Conservation (phyloP, 2,888 invertebrate genomes). For the Dromius quadrimaculatus region DNA sequence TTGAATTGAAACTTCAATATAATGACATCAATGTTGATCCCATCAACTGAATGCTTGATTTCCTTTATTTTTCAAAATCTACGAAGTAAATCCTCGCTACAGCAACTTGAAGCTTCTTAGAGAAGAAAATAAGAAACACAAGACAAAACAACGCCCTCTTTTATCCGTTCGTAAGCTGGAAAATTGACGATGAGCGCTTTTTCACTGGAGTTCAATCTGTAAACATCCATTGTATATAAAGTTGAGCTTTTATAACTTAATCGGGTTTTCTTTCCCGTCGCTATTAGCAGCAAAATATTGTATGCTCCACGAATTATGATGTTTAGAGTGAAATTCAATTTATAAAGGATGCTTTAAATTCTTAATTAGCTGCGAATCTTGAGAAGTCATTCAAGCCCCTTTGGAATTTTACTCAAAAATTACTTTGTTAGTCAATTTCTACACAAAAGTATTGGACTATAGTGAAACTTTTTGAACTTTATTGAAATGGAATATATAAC, state of each 20-base stretch:
- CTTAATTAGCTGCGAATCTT: conserved; percentile 8
- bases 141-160: conserved; percentile 7
- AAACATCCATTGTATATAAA: conserved; percentile 33
- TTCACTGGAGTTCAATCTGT: conserved; percentile 19
- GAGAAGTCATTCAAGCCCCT: conserved; percentile 12
- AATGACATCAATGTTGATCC: too few species aligned
- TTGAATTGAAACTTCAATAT: too few species aligned
- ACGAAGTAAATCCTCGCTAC: background rate
- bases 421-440: too few species aligned
- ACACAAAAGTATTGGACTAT: too few species aligned
- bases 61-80: conserved; percentile 17
- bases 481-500: too few species aligned
- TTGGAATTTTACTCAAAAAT: too few species aligned
- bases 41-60: too few species aligned
- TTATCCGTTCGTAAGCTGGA: conserved; percentile 6
- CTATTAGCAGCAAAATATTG: conserved; percentile 1
- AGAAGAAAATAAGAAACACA: conserved; percentile 9
- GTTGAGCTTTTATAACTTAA: conserved; percentile 33
- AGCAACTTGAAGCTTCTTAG: background rate
- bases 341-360: conserved; percentile 14
- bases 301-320: background rate
- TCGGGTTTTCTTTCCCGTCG: conserved; percentile 19
- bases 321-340: conserved; percentile 18
- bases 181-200: conserved; percentile 30
- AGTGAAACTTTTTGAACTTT: too few species aligned